Percentiles rank a stretch among this genome's conserved stretches.
These are phyloP conservation scores for Ormia ochracea DNA, from an alignment of 2,888 invertebrate genomes.

Conservation along the genomic window DNA sequence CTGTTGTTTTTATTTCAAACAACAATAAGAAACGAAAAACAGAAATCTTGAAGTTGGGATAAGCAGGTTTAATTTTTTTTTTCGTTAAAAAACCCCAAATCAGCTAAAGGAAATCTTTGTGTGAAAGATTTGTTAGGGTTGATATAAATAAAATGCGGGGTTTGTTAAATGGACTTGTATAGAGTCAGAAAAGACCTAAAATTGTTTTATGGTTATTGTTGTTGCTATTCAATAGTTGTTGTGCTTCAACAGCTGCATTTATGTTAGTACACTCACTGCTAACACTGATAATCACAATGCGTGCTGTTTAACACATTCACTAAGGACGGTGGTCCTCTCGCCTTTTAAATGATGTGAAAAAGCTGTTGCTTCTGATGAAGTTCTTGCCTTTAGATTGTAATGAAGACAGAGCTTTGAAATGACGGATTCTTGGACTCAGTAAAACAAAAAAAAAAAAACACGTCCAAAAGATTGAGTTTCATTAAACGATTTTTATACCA, in stretches of 20 bases:
- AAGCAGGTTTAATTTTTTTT: constrained; percentile 49
- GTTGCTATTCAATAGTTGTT: neutral
- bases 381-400: neutral
- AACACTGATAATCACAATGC: constrained; percentile 58
- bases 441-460: too few species aligned
- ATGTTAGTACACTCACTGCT: constrained; percentile 48
- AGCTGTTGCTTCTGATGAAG: constrained; percentile 36
- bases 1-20: constrained; percentile 38
- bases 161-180: constrained; percentile 60
- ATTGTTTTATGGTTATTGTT: constrained; percentile 35
- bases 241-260: constrained; percentile 56
- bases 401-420: neutral
- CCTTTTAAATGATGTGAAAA: constrained; percentile 38
- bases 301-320: constrained; percentile 61
- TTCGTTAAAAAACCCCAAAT: constrained; percentile 38
- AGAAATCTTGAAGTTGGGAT: constrained; percentile 55
- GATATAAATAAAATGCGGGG: constrained; percentile 55
- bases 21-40: constrained; percentile 49
- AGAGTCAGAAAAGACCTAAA: constrained; percentile 46
- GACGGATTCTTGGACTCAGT: neutral
- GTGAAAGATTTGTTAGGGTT: constrained; percentile 63
- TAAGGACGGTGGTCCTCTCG: constrained; percentile 51
- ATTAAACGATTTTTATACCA: too few species aligned
- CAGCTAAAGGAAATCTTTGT: constrained; percentile 61
- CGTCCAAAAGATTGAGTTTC: too few species aligned